These are phyloP conservation scores for Hesperia comma DNA, from an alignment of 2,888 invertebrate species.

Conservation along the genomic window DNA sequence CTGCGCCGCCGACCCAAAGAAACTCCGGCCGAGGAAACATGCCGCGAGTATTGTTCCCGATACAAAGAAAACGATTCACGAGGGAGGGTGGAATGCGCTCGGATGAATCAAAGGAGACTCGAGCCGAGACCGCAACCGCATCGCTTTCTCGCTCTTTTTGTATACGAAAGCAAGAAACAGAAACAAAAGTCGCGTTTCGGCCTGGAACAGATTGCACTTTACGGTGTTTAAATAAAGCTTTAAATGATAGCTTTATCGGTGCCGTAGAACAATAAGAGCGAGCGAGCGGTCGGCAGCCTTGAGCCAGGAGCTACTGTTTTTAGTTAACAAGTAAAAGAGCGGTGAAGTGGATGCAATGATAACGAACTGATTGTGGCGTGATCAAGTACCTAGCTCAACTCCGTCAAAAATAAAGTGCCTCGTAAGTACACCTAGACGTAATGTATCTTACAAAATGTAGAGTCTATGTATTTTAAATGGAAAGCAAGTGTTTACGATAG, in stretches of 20 bases:
- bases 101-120: conserved; percentile 24
- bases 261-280: neutral
- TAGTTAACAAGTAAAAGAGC: too few relatives aligned
- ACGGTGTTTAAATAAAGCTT: conserved; percentile 16
- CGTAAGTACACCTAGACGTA: too few relatives aligned
- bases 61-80: conserved; percentile 31
- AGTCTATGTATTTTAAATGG: too few relatives aligned
- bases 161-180: neutral
- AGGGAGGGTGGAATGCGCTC: conserved; percentile 26
- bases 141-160: neutral
- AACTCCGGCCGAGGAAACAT: conserved; percentile 31
- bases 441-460: too few relatives aligned
- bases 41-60: conserved; percentile 34
- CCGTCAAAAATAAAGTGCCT: too few relatives aligned
- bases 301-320: neutral
- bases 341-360: too few relatives aligned
- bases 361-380: too few relatives aligned
- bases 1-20: neutral
- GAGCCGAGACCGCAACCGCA: conserved; percentile 4
- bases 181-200: neutral
- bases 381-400: too few relatives aligned
- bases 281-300: neutral
- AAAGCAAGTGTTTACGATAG: too few relatives aligned
- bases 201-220: conserved; percentile 17
- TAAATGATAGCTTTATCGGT: conserved; percentile 6